Evolutionary conservation across 2,888 invertebrate species (phyloP), one percentile per base, ranked within the genome.

Genomic region (Atrina japonica): DNA sequence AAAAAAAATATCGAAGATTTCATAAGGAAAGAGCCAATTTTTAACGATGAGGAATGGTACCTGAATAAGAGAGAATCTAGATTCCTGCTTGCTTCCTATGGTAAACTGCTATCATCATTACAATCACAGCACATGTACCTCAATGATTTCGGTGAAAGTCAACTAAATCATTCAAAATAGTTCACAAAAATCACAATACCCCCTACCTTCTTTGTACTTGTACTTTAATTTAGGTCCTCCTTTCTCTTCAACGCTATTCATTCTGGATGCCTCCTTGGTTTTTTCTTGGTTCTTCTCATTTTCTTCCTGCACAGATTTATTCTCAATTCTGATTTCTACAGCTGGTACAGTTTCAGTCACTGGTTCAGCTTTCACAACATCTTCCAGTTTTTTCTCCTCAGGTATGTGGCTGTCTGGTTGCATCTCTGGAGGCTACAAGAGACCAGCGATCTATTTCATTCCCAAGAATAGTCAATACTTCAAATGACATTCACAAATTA

Each of bases 131-230:
- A n/a, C n/a, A n/a, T n/a, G n/a, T n/a, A n/a, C n/a, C n/a, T n/a
- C n/a, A n/a, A n/a, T n/a, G n/a, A n/a, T n/a, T n/a, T n/a, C n/a
- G n/a, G n/a, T n/a, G n/a, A n/a, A n/a, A n/a, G n/a, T n/a, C n/a
- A n/a, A n/a, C n/a, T n/a, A n/a, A n/a, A n/a, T n/a, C n/a, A n/a
- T n/a, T n/a, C n/a, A n/a, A n/a, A n/a, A n/a, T n/a, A n/a, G n/a
- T n/a, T n/a, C n/a, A n/a, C n/a, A n/a, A n/a, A n/a, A n/a, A n/a
- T n/a, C 11, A 35, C 5, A 35, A 35, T 11, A 35, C 11, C 35
- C 16, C 72, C 16, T 75, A 86, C 85, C 84, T 81, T 84, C 83
- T 45, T 81, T 77, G 56, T 84, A 85, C 56, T 74, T 80, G 67
- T 85, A 86, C 74, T 77, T 79, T 16, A 80, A 69, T 67, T 70